Percentiles rank a stretch among this genome's conserved stretches.
phyloP scores from a whole-genome alignment of 2,888 invertebrate genomes.

The Pollenia amentaria region DNA sequence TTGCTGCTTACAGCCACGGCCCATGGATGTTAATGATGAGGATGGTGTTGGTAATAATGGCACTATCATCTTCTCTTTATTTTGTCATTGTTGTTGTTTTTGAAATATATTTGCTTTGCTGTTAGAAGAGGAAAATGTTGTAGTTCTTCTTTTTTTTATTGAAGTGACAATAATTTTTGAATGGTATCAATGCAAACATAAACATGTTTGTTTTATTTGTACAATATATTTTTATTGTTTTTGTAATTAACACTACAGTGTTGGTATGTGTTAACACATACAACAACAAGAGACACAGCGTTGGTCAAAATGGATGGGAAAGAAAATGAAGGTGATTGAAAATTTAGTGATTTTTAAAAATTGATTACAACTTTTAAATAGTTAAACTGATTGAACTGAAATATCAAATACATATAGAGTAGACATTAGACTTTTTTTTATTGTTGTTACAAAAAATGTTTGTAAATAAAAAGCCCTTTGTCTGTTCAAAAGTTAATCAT shows the following conservation, averaged over 20 bases:
- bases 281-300: background rate
- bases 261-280: background rate
- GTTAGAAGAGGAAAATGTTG: slow-evolving; percentile 12
- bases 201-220: slow-evolving; percentile 13
- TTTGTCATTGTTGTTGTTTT: background rate
- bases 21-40: background rate
- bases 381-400: too few relatives aligned
- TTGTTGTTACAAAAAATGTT: too few relatives aligned
- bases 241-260: background rate
- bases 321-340: too few relatives aligned
- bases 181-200: slow-evolving; percentile 19
- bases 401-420: too few relatives aligned
- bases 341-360: too few relatives aligned
- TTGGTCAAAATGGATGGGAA: background rate
- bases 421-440: too few relatives aligned
- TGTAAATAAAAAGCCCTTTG: too few relatives aligned
- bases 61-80: background rate
- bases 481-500: too few relatives aligned
- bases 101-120: too few relatives aligned
- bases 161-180: slow-evolving; percentile 31
- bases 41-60: slow-evolving; percentile 8
- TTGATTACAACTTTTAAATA: too few relatives aligned
- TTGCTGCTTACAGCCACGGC: background rate
- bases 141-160: background rate
- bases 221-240: background rate